Conservation (phyloP, 2,888 invertebrate genomes). For the Calameuta filiformis region DNA sequence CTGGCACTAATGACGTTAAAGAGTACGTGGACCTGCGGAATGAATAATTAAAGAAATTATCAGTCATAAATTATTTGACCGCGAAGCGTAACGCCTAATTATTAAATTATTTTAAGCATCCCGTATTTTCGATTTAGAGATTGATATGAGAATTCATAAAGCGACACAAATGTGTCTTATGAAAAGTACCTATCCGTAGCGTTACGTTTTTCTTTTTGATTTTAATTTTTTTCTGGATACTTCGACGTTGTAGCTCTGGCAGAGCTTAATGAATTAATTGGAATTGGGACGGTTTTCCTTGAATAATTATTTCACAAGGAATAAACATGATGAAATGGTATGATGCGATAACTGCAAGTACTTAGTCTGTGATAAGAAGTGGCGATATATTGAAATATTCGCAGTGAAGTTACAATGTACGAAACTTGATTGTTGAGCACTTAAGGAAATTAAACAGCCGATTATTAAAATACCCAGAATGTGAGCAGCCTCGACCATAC, state of each 20-base stretch:
- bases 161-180: not conserved
- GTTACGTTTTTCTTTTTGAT: not conserved
- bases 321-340: not conserved
- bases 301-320: not conserved
- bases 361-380: conserved; percentile 42
- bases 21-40: not conserved
- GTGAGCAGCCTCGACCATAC: not conserved
- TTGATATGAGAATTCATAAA: not conserved
- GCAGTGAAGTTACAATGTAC: not conserved
- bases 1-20: not conserved
- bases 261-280: not conserved
- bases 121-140: not conserved
- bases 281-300: not conserved
- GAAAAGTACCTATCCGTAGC: not conserved
- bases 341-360: not conserved
- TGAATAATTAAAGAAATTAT: not conserved
- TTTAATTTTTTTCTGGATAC: not conserved
- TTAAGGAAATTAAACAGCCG: not conserved
- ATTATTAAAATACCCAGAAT: not conserved
- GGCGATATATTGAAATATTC: conserved; percentile 14
- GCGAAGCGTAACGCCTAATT: not conserved
- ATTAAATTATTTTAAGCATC: not conserved
- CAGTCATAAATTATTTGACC: not conserved
- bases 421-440: conserved; percentile 12
- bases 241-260: not conserved